These are phyloP conservation scores for Amphilophus citrinellus DNA, from an alignment of 2,113 vertebrate species.

Conservation along the genomic window DNA sequence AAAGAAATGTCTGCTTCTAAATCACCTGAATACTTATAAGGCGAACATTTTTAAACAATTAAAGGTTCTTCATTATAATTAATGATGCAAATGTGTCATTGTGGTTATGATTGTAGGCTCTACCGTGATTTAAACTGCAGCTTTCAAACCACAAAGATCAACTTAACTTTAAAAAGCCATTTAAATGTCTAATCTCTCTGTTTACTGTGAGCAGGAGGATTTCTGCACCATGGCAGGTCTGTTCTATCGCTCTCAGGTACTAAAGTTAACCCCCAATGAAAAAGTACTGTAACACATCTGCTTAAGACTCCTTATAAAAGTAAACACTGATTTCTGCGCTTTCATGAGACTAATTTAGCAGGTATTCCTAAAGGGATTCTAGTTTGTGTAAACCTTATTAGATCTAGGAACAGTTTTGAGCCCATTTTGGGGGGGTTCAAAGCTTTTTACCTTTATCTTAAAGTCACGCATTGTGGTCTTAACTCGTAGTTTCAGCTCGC, in stretches of 20 bases:
- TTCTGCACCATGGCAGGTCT: background rate
- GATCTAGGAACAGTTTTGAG: background rate
- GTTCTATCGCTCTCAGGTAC: background rate
- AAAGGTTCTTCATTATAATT: background rate
- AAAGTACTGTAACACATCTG: background rate
- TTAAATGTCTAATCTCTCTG: background rate
- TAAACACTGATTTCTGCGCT: background rate
- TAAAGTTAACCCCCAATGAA: background rate
- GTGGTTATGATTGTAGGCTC: background rate
- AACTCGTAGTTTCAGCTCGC: background rate
- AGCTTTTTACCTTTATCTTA: background rate
- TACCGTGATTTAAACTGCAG: background rate
- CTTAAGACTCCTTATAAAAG: background rate
- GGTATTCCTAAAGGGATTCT: background rate
- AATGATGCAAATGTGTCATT: background rate
- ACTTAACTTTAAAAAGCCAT: background rate
- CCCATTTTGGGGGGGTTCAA: rapidly evolving
- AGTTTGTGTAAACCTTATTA: background rate
- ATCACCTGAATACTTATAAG: background rate
- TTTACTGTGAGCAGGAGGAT: background rate
- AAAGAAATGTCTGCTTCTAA: background rate
- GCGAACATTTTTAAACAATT: background rate
- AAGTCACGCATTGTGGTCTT: background rate
- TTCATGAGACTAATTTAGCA: rapidly evolving
- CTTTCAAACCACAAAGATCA: background rate